Percentiles rank a stretch among this genome's conserved stretches.
These are phyloP conservation scores for Aphrophora alni DNA, from an alignment of 2,888 invertebrate genomes.

Conservation along the genomic window DNA sequence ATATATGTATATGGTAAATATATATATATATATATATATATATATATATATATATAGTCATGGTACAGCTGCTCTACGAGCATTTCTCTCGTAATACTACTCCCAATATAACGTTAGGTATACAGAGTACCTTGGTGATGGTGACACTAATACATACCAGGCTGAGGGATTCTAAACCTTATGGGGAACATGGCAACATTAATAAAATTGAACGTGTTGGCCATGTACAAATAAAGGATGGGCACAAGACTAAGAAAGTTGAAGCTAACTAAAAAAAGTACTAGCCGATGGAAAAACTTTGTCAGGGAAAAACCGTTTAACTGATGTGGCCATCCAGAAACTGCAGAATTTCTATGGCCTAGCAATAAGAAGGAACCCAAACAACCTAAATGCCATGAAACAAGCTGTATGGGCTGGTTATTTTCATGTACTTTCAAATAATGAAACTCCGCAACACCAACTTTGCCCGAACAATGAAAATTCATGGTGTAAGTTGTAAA, in stretches of 20 bases:
- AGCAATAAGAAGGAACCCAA: constrained; percentile 21
- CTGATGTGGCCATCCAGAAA: neutral
- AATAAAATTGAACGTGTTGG: constrained; percentile 12
- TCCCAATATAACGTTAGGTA: constrained; percentile 10
- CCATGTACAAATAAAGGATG: neutral
- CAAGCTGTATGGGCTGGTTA: constrained; percentile 15
- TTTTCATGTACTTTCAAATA: constrained; percentile 17
- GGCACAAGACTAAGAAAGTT: neutral
- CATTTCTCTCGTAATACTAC: constrained; percentile 12
- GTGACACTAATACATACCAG: neutral
- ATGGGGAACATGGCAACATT: too few relatives aligned
- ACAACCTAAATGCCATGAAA: constrained; percentile 10
- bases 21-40: too few relatives aligned
- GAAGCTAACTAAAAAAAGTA: neutral
- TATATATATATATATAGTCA: neutral
- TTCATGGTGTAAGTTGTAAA: too few relatives aligned
- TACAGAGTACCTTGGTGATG: too few relatives aligned
- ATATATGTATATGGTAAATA: constrained; percentile 6
- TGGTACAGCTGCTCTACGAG: constrained; percentile 6
- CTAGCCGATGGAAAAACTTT: constrained; percentile 18
- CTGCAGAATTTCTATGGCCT: constrained; percentile 21
- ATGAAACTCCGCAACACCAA: neutral
- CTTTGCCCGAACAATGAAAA: neutral
- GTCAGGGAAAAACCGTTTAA: too few relatives aligned
- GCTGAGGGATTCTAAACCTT: constrained; percentile 14